These are phyloP conservation scores for Columba janthina DNA, from an alignment of 2,113 vertebrate genomes.

Conservation along the genomic window DNA sequence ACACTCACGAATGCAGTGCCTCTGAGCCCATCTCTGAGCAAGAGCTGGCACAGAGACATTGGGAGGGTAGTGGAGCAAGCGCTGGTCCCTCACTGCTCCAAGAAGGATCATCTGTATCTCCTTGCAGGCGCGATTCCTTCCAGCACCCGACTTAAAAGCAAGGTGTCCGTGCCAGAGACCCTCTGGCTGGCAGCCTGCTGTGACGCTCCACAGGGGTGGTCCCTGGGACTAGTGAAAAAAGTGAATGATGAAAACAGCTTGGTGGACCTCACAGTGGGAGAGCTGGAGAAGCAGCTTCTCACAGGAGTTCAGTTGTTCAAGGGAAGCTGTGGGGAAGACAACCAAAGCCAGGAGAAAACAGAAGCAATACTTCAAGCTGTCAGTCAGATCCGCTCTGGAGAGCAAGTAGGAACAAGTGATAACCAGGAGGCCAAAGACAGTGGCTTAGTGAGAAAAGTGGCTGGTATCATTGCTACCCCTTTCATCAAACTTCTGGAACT, in stretches of 20 bases:
- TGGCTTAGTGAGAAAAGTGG: conserved; percentile 34
- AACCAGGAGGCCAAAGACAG: background rate
- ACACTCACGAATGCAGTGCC: conserved; percentile 71
- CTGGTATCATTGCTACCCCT: conserved; percentile 56
- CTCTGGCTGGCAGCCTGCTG: conserved; percentile 83
- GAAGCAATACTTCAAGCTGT: conserved; percentile 59
- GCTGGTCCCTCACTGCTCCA: conserved; percentile 71
- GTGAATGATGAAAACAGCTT: conserved; percentile 6
- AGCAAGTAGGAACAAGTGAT: background rate
- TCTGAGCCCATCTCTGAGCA: conserved; percentile 60
- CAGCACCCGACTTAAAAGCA: conserved; percentile 42
- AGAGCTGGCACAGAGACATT: conserved; percentile 73
- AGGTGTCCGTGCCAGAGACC: conserved; percentile 66
- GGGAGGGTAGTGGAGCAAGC: conserved; percentile 63
- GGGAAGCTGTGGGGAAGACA: conserved; percentile 61
- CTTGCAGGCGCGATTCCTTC: conserved; percentile 74
- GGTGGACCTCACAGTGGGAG: conserved; percentile 62
- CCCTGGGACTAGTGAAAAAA: conserved; percentile 74
- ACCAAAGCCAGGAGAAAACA: conserved; percentile 62
- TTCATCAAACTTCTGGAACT: conserved; percentile 71
- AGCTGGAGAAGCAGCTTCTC: conserved; percentile 73
- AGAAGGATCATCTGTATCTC: conserved; percentile 68
- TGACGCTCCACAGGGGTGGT: conserved; percentile 66
- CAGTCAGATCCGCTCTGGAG: conserved; percentile 64
- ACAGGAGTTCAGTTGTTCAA: conserved; percentile 66